These are phyloP conservation scores for Spilogale gracilis DNA, from an alignment of 2,113 vertebrate species.

Conservation along the genomic window DNA sequence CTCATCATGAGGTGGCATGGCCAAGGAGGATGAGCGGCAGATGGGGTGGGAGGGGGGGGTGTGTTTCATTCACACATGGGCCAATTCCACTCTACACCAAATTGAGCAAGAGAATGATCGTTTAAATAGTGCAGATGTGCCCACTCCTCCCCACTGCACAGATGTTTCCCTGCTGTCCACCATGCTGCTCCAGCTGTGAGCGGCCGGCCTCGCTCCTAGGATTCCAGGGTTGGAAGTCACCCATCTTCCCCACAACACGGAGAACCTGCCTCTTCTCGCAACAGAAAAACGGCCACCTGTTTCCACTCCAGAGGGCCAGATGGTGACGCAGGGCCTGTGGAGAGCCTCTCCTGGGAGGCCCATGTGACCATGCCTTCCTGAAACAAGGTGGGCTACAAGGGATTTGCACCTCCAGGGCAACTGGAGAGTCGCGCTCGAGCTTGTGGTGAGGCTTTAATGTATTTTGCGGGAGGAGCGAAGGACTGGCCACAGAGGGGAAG, in stretches of 20 bases:
- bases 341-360: background rate
- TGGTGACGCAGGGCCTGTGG: background rate
- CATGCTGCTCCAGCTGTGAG: background rate
- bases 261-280: background rate
- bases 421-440: background rate
- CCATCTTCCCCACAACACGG: background rate
- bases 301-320: background rate
- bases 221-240: background rate
- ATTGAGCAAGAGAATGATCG: background rate
- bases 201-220: background rate
- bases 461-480: slow-evolving; percentile 49
- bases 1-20: background rate
- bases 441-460: background rate
- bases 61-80: background rate
- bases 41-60: background rate
- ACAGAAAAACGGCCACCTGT: background rate
- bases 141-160: background rate
- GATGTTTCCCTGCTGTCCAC: too few species aligned
- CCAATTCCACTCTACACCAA: background rate
- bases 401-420: background rate
- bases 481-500: slow-evolving; percentile 39
- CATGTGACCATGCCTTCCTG: background rate
- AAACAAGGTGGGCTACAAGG: background rate
- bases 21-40: background rate
- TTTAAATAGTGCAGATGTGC: background rate